phyloP scores from a whole-genome alignment of 2,113 vertebrate species.

The Polyodon spathula region DNA sequence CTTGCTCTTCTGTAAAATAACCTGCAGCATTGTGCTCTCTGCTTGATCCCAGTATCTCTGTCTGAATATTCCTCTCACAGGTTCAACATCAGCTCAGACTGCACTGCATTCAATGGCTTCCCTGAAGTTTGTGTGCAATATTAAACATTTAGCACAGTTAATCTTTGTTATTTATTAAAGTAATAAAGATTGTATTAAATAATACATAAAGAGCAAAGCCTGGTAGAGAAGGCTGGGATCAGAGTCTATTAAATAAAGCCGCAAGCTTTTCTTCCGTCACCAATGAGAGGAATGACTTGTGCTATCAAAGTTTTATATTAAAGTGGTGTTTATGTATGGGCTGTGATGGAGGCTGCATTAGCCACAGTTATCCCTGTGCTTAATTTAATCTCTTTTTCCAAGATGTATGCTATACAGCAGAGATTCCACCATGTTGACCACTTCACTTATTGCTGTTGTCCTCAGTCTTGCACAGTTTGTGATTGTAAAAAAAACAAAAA shows the following conservation, averaged over 20 bases:
- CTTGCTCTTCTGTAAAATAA: no score
- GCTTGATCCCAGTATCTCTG: no score
- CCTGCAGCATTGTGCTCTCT: no score
- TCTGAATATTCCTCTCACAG: background rate
- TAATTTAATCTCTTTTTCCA: background rate
- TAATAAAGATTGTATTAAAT: conserved; percentile 20
- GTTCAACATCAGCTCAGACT: conserved; percentile 25
- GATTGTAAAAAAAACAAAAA: no score
- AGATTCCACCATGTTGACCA: no score
- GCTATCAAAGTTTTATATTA: conserved; percentile 14
- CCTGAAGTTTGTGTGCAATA: conserved; percentile 10
- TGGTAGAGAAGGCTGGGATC: conserved; percentile 13
- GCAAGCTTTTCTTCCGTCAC: conserved; percentile 14
- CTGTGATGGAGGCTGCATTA: no score
- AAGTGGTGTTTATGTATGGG: background rate
- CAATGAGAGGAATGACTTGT: conserved; percentile 12
- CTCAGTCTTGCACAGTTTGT: conserved; percentile 15
- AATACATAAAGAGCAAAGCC: conserved; percentile 22
- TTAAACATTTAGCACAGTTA: conserved; percentile 24
- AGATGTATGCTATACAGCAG: no score
- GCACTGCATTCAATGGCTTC: background rate
- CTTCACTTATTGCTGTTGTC: no score
- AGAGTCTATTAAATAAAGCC: conserved; percentile 16
- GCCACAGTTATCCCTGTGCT: background rate
- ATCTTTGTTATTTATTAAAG: conserved; percentile 29